These are phyloP conservation scores for Callorhinus ursinus DNA, from an alignment of 2,113 vertebrate species.

Conservation along the genomic window DNA sequence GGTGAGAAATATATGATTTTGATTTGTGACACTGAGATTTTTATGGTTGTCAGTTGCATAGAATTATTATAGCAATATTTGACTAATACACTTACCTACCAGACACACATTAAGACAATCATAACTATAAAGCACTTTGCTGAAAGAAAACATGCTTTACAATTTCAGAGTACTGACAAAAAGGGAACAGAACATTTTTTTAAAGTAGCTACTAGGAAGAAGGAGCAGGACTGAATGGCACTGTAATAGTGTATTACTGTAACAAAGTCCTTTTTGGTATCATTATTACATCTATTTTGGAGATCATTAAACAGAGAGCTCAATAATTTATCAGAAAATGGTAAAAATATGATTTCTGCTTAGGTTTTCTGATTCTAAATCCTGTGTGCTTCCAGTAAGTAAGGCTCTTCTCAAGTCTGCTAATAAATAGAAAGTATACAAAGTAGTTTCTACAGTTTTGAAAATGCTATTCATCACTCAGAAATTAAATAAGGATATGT, in stretches of 20 bases:
- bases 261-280: not conserved
- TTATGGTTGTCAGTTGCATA: not conserved
- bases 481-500: not conserved
- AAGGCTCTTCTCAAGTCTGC: not conserved
- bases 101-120: not conserved
- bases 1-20: not conserved
- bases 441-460: not conserved
- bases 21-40: not conserved
- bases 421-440: not conserved
- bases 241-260: not conserved
- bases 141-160: not conserved
- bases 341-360: not conserved
- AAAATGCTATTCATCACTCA: not conserved
- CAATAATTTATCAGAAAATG: not conserved
- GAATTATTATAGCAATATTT: not conserved
- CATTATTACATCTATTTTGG: not conserved
- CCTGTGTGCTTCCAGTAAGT: not conserved
- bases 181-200: not conserved
- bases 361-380: conserved; percentile 22
- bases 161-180: not conserved
- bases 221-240: not conserved
- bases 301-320: not conserved
- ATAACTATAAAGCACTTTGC: not conserved
- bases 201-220: not conserved
- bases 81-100: not conserved